Percentiles rank a stretch among this genome's conserved stretches.
Conservation (phyloP, 2,888 invertebrate species). For the Cybosia mesomella region DNA sequence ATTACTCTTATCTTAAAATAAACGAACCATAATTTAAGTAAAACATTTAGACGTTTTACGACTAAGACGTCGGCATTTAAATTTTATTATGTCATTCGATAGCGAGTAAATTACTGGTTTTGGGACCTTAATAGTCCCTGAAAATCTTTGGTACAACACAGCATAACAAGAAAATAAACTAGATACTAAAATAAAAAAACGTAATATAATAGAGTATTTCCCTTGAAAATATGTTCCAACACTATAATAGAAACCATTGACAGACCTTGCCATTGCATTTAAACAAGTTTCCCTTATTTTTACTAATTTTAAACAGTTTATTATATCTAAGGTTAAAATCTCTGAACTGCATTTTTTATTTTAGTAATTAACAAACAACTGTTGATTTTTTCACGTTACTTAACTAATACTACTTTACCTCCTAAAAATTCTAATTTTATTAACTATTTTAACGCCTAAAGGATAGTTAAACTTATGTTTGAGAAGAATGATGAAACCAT, state of each 20-base stretch:
- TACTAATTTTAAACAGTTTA: conserved; percentile 71
- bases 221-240: conserved; percentile 49
- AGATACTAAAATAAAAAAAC: conserved; percentile 36
- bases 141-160: conserved; percentile 62
- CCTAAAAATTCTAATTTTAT: conserved; percentile 74
- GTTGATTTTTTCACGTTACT: conserved; percentile 74
- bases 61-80: conserved; percentile 44
- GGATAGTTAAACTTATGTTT: conserved; percentile 63
- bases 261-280: conserved; percentile 67
- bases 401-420: conserved; percentile 77
- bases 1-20: conserved; percentile 51
- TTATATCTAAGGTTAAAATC: conserved; percentile 79
- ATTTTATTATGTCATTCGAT: conserved; percentile 45
- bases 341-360: conserved; percentile 86
- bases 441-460: conserved; percentile 73
- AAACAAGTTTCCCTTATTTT: conserved; percentile 42
- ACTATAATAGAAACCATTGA: conserved; percentile 42
- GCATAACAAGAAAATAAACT: conserved; percentile 51
- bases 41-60: conserved; percentile 51
- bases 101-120: conserved; percentile 38
- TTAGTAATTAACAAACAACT: conserved; percentile 85
- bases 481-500: conserved; percentile 55
- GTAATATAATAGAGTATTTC: conserved; percentile 32
- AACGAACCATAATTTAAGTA: conserved; percentile 41
- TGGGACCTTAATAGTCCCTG: conserved; percentile 30